Conservation (phyloP, 2,888 invertebrate species). For the Willowsia nigromaculata region DNA sequence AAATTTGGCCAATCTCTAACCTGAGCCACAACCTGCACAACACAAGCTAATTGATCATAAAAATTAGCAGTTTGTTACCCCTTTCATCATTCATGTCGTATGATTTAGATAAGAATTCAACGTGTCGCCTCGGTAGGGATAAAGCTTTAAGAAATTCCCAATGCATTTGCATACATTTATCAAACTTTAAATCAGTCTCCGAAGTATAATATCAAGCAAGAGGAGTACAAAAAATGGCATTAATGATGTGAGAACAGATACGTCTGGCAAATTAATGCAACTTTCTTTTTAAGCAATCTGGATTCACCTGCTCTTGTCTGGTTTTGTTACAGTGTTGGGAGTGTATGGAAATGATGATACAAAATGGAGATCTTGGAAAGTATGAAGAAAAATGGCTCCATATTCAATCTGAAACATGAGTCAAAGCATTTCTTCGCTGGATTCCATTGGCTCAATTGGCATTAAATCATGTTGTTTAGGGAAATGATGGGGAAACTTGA, state of each 20-base stretch:
- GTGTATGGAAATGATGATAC: neutral
- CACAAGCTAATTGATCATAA: neutral
- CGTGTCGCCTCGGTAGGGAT: slow-evolving; percentile 5
- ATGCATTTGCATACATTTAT: neutral
- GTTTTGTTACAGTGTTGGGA: neutral
- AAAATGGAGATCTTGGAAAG: neutral
- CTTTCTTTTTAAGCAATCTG: neutral
- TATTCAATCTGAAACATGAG: neutral
- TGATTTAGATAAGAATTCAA: neutral
- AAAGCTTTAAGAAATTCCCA: neutral
- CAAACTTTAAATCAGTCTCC: neutral
- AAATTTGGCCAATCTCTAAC: neutral
- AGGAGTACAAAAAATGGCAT: too few species aligned
- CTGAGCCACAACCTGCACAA: neutral
- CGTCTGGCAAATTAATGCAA: too few species aligned
- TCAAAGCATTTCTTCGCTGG: neutral
- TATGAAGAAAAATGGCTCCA: neutral
- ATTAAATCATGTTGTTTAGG: neutral
- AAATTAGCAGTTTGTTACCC: neutral
- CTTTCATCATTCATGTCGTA: neutral
- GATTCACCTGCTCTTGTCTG: slow-evolving; percentile 9
- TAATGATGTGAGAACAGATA: too few species aligned
- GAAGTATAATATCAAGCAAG: too few species aligned
- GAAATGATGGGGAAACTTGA: too few species aligned
- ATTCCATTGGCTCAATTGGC: neutral